These are phyloP conservation scores for Cricetomys ansorgei DNA, from an alignment of 2,113 vertebrate genomes.

Conservation along the genomic window DNA sequence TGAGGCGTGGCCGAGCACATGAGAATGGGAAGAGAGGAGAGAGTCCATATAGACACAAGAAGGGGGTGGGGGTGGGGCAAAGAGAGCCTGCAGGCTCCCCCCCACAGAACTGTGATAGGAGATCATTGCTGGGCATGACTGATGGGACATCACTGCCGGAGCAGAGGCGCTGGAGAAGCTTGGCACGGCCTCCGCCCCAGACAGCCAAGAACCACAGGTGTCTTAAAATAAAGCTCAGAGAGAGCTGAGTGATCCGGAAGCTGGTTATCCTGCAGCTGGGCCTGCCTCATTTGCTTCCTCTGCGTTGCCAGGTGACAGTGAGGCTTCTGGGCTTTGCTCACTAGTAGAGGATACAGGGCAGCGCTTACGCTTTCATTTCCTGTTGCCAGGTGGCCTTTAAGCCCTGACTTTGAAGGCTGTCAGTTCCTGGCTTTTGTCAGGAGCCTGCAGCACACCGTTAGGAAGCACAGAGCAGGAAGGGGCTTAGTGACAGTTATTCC, in stretches of 20 bases:
- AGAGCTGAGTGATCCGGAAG: slow-evolving; percentile 69
- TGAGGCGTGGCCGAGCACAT: background rate
- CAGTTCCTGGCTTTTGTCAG: background rate
- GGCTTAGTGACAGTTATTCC: background rate
- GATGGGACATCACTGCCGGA: slow-evolving; percentile 54
- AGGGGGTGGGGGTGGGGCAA: background rate
- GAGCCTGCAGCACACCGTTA: background rate
- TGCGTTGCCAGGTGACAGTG: background rate
- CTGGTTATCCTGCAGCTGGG: too few species aligned
- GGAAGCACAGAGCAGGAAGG: background rate
- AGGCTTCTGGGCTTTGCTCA: background rate
- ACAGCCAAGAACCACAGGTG: slow-evolving; percentile 86
- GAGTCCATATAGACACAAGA: background rate
- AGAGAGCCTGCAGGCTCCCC: slow-evolving; percentile 70
- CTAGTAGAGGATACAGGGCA: background rate
- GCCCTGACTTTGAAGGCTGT: background rate
- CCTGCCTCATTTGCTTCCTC: too few species aligned
- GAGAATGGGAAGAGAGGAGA: background rate
- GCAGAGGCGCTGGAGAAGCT: background rate
- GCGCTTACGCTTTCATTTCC: background rate
- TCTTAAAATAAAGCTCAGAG: slow-evolving; percentile 64
- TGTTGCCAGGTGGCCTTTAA: background rate
- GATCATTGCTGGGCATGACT: slow-evolving; percentile 83
- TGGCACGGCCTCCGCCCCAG: slow-evolving; percentile 35
- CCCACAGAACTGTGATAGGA: slow-evolving; percentile 59